A percentile compares a stretch with the other conserved stretches of the same genome.
Conservation (phyloP, 2,888 invertebrate genomes). For the Stenodema calcarata region DNA sequence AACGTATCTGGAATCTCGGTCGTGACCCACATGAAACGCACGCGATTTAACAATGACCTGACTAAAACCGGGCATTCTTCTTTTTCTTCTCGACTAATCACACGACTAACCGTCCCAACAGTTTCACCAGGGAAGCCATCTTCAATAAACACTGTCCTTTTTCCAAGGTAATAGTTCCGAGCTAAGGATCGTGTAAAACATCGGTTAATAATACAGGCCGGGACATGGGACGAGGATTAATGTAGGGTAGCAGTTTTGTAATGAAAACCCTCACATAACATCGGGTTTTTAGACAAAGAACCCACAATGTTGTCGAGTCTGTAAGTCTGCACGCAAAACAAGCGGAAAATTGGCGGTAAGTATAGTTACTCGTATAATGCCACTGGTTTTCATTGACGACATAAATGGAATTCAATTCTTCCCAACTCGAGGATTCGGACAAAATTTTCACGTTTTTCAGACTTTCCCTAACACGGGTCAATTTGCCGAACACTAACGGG, state of each 20-base stretch:
- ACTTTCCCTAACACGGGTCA: not conserved
- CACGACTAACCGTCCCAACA: conserved; percentile 23
- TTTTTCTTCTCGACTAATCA: conserved; percentile 30
- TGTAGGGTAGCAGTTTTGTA: not conserved
- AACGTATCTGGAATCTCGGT: conserved; percentile 38
- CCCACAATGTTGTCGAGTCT: not conserved
- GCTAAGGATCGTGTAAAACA: conserved; percentile 45
- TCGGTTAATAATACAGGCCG: not conserved
- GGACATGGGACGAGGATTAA: not conserved
- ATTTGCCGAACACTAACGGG: not conserved
- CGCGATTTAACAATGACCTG: conserved; percentile 41
- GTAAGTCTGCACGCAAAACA: too few relatives aligned
- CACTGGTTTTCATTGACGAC: not conserved
- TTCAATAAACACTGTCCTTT: conserved; percentile 41
- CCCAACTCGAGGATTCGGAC: not conserved
- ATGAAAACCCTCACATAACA: not conserved
- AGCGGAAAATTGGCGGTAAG: too few relatives aligned
- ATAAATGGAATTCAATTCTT: not conserved
- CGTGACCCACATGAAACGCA: conserved; percentile 48
- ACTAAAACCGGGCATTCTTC: not conserved
- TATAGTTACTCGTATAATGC: not conserved
- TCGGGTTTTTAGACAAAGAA: not conserved
- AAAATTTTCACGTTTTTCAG: too few relatives aligned
- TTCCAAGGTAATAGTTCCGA: conserved; percentile 23
- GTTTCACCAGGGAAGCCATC: conserved; percentile 39